These are phyloP conservation scores for Myxocyprinus asiaticus DNA, from an alignment of 2,113 vertebrate genomes.

Conservation along the genomic window DNA sequence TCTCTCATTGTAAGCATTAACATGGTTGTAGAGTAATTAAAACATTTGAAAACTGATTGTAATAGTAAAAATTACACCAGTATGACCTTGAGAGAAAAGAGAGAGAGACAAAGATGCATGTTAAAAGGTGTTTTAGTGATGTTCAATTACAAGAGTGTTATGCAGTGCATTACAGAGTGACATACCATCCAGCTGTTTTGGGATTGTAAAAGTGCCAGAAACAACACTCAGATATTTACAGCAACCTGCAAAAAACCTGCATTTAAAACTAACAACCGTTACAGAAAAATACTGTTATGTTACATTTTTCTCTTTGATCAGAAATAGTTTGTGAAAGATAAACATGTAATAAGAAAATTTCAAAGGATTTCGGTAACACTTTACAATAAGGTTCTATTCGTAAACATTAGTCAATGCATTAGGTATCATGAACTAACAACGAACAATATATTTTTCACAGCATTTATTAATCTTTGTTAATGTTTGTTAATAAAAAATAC, in stretches of 20 bases:
- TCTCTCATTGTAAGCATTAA: not conserved
- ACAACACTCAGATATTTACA: too few relatives aligned
- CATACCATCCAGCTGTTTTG: not conserved
- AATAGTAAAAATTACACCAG: not conserved
- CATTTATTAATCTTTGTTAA: too few relatives aligned
- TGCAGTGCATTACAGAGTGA: not conserved
- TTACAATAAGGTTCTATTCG: too few relatives aligned
- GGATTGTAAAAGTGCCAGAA: slow-evolving; percentile 9
- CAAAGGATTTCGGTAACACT: too few relatives aligned
- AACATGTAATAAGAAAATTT: too few relatives aligned
- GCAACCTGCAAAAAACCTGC: not conserved
- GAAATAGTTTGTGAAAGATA: too few relatives aligned
- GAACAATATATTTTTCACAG: too few relatives aligned
- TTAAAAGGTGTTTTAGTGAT: not conserved
- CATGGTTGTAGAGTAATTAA: not conserved
- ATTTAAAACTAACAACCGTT: not conserved
- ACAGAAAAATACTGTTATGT: not conserved
- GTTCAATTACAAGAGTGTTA: not conserved
- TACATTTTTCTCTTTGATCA: not conserved
- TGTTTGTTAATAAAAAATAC: too few relatives aligned
- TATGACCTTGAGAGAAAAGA: not conserved
- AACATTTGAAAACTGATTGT: not conserved
- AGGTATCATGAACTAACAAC: too few relatives aligned
- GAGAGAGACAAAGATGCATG: not conserved
- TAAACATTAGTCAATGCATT: too few relatives aligned